Conservation (phyloP, 1,140 invertebrate species). For the Bombus haemorrhoidalis region DNA sequence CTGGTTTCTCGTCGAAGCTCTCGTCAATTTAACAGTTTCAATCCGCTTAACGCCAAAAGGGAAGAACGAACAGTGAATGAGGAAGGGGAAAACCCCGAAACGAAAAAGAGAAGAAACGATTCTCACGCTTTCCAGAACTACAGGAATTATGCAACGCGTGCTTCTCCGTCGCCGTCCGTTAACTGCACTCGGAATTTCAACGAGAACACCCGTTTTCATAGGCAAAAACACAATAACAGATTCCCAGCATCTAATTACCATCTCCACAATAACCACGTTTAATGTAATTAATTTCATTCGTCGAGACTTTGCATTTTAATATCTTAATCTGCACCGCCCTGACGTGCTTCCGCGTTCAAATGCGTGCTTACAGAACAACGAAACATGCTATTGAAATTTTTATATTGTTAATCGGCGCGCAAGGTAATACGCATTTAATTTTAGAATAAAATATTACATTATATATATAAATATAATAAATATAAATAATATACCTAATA, state of each 20-base stretch:
- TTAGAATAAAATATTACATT: neutral
- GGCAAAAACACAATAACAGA: slow-evolving; percentile 33
- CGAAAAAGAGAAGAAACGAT: slow-evolving; percentile 6
- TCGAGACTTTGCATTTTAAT: slow-evolving; percentile 24
- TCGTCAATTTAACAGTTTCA: slow-evolving; percentile 47
- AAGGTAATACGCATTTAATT: neutral
- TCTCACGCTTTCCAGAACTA: slow-evolving; percentile 39
- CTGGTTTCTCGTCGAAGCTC: neutral
- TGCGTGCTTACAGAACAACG: neutral
- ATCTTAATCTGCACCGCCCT: slow-evolving; percentile 6
- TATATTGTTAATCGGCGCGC: neutral
- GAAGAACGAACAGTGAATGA: neutral
- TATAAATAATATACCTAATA: too few relatives aligned
- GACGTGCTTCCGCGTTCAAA: neutral
- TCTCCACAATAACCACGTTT: slow-evolving; percentile 2
- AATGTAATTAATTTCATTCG: slow-evolving; percentile 39
- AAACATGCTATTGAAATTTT: neutral
- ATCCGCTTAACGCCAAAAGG: slow-evolving; percentile 28
- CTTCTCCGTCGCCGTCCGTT: neutral
- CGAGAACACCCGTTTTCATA: slow-evolving; percentile 1
- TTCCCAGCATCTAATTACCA: slow-evolving; percentile 28
- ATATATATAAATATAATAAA: too few relatives aligned
- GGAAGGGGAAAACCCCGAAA: neutral
- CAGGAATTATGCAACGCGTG: slow-evolving; percentile 32
- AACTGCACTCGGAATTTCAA: slow-evolving; percentile 27